Base-by-base conservation (phyloP, 2,888 invertebrate species). In the Caenorhabditis sp. region DNA sequence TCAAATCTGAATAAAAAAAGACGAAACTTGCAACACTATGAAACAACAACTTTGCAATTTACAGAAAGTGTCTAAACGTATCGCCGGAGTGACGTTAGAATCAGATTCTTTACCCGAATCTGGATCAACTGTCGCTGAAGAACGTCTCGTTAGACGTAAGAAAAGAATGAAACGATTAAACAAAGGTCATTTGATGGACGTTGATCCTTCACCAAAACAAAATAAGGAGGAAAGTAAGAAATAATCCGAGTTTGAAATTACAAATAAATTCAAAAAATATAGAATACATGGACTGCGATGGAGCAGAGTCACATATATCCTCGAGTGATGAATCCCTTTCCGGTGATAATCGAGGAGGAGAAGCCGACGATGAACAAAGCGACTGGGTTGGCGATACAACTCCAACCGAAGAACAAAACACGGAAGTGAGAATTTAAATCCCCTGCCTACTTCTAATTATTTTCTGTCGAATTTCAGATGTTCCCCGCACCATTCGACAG, bases 281-380 rank as follows among this genome's bases (percentile, higher is more conserved):
- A 31, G 31, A 69, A 43, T 58, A 69, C 57, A 74, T 70, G 70
- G 76, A 76, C n/a, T 77, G 79, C 37, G 77, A 69, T 43, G 75
- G 68, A 14, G 66, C 66, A n/a, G 79, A 79, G 53, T 77, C 77
- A 10, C 79, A 79, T 58, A 77, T 79, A 31, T 77, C 77, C 0
- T 76, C 76, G 51, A 77, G 77, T 37, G 27, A 49, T 61, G 72
- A 72, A 12, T 71, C 71, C 1, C 49, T 54, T 31, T 73, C 73
- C 5, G 73, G 60, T 21, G 73, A 73, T 26, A 69, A 73, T 61
- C 43, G 53, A 53, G 73, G 60, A 43, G 53, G 70, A 14, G 76
- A 77, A 57, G 84, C 81, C 4, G 84, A 84, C 37, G 84, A 84
- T 65, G 84, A 84, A 63, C 84, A 84, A 53, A 82, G 82, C 36